A percentile compares a stretch with the other conserved stretches of the same genome.
Evolutionary conservation across 2,113 vertebrate species (phyloP).

Genomic region (Sula dactylatra): DNA sequence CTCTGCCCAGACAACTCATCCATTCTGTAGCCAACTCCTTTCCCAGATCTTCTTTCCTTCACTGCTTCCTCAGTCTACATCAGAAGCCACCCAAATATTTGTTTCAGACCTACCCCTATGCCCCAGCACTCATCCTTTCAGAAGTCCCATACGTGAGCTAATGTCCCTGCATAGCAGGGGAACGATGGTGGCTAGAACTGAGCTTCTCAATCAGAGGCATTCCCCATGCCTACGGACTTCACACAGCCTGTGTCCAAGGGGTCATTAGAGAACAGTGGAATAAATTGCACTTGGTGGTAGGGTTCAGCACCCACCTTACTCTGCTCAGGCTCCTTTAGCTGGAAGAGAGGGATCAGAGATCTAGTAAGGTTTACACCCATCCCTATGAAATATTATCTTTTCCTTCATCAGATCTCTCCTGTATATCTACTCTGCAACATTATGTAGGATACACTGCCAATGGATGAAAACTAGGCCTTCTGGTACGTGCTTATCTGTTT

Average conservation of each 20-base stretch:
- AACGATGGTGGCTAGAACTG: neutral
- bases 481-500: neutral
- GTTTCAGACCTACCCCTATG: neutral
- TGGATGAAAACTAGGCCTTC: neutral
- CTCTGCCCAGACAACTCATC: neutral
- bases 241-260: neutral
- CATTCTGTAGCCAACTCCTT: neutral
- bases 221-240: neutral
- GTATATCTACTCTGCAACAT: neutral
- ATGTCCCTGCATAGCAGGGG: neutral
- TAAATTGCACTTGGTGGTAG: neutral
- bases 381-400: neutral
- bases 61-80: neutral
- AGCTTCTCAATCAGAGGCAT: neutral
- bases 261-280: neutral
- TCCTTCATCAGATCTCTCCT: neutral
- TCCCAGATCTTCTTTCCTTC: neutral
- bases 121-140: neutral
- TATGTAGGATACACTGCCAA: neutral
- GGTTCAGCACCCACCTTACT: neutral
- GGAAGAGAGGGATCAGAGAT: neutral
- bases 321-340: neutral
- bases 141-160: neutral
- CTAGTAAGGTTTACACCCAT: neutral
- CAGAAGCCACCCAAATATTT: neutral